Base-by-base conservation (phyloP, 2,113 vertebrate genomes). In the Bos javanicus region DNA sequence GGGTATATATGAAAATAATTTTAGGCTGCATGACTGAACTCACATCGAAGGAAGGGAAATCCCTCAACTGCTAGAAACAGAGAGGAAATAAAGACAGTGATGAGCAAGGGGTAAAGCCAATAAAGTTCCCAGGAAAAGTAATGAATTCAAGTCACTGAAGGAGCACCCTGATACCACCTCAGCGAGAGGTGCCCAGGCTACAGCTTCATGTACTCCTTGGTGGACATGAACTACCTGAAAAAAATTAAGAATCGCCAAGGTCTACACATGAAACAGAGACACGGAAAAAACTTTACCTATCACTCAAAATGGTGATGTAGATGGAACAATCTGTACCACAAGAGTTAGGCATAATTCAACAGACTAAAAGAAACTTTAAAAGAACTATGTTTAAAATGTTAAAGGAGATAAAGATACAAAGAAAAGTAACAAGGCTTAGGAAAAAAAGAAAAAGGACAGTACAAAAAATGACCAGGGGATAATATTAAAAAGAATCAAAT, bases 401-500 rank as follows among this genome's bases (percentile, higher is more conserved):
- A 43, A 87, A 86, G 78, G 36, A 88, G 28, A 64, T 43, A 91
- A 94, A 92, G 13, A 84, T 33, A 43, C 9, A n/a, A 80, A 92
- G 30, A 57, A 23, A 76, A 83, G 15, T 28, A 87, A 94, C 1
- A 91, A 64, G n/a, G 19, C 56, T 76, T 8, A 39, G 36, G 67
- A 2, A 10, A 23, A 39, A 39, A 39, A 60, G 30, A 30, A 33
- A 57, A 50, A 30, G 21, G 14, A 26, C 13, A 90, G 33, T 62
- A 87, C 80, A 33, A 62, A 94, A 95, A 93, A 54, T n/a, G 33
- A 92, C 33, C 8, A 87, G 43, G 48, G 17, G 25, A 17, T 46
- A 57, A 39, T 30, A 57, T 83, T 46, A 56, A 96, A 97, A 96
- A 81, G 30, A 50, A 94, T 92, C 14, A 76, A 93, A 86, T 17